Evolutionary conservation across 2,797 vertebrate genomes (phyloP).

Genomic region (Petrocephalus schoutedeni): DNA sequence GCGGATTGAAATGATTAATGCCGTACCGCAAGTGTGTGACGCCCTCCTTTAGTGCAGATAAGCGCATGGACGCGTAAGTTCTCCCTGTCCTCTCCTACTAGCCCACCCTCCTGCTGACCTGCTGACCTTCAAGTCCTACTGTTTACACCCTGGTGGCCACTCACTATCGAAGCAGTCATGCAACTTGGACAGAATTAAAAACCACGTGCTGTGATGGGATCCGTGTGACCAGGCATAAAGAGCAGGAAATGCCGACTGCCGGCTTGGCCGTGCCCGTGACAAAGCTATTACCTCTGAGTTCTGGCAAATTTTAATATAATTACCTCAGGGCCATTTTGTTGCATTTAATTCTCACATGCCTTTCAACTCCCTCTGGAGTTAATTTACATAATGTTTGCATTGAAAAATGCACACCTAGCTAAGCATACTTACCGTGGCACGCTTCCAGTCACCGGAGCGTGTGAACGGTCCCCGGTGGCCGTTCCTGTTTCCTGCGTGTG

Average conservation of each 20-base stretch:
- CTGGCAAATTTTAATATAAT: neutral
- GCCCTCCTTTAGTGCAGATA: neutral
- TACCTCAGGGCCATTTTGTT: slow-evolving; percentile 4
- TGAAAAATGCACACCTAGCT: slow-evolving; percentile 1
- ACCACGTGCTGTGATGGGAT: neutral
- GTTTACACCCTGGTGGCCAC: neutral
- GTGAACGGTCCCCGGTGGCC: neutral
- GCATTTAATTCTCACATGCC: slow-evolving; percentile 12
- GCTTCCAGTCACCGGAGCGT: neutral
- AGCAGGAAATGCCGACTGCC: neutral
- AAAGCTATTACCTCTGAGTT: neutral
- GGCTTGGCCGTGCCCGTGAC: neutral
- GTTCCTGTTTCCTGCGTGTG: neutral
- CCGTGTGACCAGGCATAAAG: neutral
- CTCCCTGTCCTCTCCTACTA: neutral
- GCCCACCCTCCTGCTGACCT: neutral
- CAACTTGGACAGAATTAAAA: neutral
- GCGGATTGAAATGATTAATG: neutral
- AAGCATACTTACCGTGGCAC: slow-evolving; percentile 10
- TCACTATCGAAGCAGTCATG: neutral
- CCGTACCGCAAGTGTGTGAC: neutral
- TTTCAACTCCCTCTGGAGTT: neutral
- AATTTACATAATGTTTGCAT: slow-evolving; percentile 22
- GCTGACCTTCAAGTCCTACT: neutral
- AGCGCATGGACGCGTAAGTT: neutral